phyloP scores from a whole-genome alignment of 2,113 vertebrate species.

The Melospiza melodia region DNA sequence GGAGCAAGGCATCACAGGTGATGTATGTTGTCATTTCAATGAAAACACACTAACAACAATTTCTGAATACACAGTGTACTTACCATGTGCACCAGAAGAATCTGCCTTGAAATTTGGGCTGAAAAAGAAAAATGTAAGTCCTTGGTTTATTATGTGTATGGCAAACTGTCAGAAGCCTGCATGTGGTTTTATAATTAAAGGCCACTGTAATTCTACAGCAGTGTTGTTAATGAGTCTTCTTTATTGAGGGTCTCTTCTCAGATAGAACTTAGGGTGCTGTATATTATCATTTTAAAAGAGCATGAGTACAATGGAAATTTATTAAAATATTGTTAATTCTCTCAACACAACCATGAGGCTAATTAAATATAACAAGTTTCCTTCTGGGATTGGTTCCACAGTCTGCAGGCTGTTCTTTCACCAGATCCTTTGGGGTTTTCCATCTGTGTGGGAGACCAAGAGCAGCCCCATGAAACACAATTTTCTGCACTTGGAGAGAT shows the following conservation, averaged over 20 bases:
- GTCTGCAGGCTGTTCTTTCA: constrained; percentile 26
- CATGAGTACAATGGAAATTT: constrained; percentile 24
- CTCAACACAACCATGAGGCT: background rate
- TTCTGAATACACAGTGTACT: background rate
- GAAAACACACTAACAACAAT: background rate
- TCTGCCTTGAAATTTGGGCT: background rate
- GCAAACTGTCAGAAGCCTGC: background rate
- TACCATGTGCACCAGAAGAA: background rate
- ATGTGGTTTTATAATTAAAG: constrained; percentile 45
- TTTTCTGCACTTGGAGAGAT: constrained; percentile 4
- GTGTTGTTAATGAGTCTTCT: background rate
- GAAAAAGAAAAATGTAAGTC: background rate
- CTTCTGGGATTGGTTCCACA: constrained; percentile 40
- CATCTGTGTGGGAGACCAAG: constrained; percentile 39
- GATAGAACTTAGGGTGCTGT: constrained; percentile 31
- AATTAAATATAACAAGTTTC: constrained; percentile 58
- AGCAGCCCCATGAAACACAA: background rate
- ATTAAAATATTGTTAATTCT: constrained; percentile 55
- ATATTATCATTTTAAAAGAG: constrained; percentile 1
- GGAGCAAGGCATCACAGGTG: background rate
- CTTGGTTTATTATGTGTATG: background rate
- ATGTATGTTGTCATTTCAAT: background rate
- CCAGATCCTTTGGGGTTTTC: constrained; percentile 11
- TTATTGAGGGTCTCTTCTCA: background rate
- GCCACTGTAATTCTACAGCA: background rate